Evolutionary conservation across 1,140 invertebrate genomes (phyloP), one percentile per base, ranked within the genome.

Genomic region (Pogonus chalceus): DNA sequence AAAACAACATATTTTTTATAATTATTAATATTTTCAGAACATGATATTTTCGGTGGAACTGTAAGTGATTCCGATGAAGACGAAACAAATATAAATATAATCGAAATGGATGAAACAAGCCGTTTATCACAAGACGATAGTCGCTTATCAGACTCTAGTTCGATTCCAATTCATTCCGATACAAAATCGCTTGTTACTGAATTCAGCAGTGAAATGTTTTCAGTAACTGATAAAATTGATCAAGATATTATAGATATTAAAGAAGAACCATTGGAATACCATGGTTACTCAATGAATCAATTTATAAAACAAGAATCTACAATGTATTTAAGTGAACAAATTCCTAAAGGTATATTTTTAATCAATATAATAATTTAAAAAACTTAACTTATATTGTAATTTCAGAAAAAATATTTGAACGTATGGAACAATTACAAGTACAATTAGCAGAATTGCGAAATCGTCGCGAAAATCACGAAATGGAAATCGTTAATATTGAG

Each of bases 21-120:
- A 49, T 23, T 55, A 59, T 14, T 52, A 55, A 54, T 47, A 52
- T 52, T 54, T 72, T 81, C 79, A 54, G 85, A 87, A 62, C 83
- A 88, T 61, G 88, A 93, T 61, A 89, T 93, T 66, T 95, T 94
- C 74, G 91, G 92, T 39, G 89, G 87, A 62, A 81, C 83, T 35
- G 80, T 92, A 0, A 92, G 88, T 66, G 88, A 90, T 62, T 90
- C 87, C 39, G 85, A 88, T 55, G 79, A 83, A 57, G 87, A 88
- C 64, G 82, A 84, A 57, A 78, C 80, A 3, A 80, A 80, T 63
- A 76, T 82, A 26, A 83, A 86, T 60, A 81, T 86, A 50, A 76
- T 85, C 59, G 87, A 90, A 62, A 64, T 89, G 46, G 87, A 91
- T 63, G 88, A 92, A 60, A 86, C 78, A 46, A 87, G 87, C 57